These are phyloP conservation scores for Paelopatides confundens DNA, from an alignment of 53 echinoderm and acorn worm genomes.

Conservation along the genomic window DNA sequence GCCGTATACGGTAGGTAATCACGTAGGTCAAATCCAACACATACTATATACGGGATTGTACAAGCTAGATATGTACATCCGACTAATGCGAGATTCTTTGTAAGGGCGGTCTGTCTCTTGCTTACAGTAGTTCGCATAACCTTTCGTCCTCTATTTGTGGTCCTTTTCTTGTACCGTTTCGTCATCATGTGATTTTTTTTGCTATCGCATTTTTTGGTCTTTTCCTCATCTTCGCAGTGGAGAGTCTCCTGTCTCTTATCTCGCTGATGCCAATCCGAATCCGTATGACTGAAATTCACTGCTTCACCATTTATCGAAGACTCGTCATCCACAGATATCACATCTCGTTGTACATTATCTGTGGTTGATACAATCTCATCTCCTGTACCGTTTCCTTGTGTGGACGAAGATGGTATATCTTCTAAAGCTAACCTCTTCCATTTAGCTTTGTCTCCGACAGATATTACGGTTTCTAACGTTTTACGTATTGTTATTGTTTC, in stretches of 20 bases:
- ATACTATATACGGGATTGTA: conserved; percentile 3
- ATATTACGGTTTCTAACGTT: conserved; percentile 7
- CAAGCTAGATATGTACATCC: not conserved
- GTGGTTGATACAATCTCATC: not conserved
- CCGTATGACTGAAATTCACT: not conserved
- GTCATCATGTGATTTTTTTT: not conserved
- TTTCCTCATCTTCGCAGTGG: not conserved
- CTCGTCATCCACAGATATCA: not conserved
- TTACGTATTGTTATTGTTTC: not conserved
- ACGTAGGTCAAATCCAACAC: not conserved
- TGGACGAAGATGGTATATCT: not conserved
- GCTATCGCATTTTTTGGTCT: not conserved
- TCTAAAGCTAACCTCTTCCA: not conserved
- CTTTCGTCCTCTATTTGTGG: conserved; percentile 1
- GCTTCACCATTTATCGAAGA: no score
- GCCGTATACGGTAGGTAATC: not conserved
- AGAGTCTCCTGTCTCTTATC: not conserved
- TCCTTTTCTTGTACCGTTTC: conserved; percentile 12
- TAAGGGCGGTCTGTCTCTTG: conserved; percentile 13
- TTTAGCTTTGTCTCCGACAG: not conserved
- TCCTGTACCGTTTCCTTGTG: not conserved
- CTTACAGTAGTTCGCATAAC: conserved; percentile 7
- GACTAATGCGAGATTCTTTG: not conserved
- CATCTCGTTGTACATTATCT: not conserved
- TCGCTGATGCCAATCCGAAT: not conserved